Conservation (phyloP, 2,888 invertebrate genomes). For the Calameuta filiformis region DNA sequence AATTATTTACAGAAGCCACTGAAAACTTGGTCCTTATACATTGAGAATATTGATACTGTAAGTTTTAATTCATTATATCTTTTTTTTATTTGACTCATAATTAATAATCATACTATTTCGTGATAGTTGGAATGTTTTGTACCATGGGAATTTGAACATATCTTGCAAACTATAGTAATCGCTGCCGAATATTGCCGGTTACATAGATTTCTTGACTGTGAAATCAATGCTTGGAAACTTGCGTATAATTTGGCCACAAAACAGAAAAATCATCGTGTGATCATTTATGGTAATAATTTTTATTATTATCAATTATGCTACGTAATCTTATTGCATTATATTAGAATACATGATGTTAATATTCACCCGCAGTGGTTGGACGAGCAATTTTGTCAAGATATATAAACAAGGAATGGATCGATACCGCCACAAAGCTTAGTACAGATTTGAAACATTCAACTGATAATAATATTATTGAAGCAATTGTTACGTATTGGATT, state of each 20-base stretch:
- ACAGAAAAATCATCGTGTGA: constrained; percentile 36
- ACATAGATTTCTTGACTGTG: constrained; percentile 48
- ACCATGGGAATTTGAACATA: constrained; percentile 7
- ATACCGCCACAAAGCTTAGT: constrained; percentile 32
- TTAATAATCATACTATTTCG: background rate
- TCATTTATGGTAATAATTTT: constrained; percentile 45
- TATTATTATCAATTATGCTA: background rate
- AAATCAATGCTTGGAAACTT: constrained; percentile 51
- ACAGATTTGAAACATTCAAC: constrained; percentile 29
- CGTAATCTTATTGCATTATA: constrained; percentile 3
- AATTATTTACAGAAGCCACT: constrained; percentile 35
- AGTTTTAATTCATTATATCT: constrained; percentile 24
- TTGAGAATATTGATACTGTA: constrained; percentile 37
- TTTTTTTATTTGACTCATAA: constrained; percentile 2
- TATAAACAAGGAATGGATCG: constrained; percentile 51
- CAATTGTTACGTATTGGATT: constrained; percentile 49
- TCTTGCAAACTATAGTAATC: constrained; percentile 44
- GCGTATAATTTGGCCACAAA: constrained; percentile 47
- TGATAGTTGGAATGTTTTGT: background rate
- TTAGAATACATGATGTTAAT: background rate
- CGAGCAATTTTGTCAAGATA: constrained; percentile 46
- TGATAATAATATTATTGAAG: constrained; percentile 27
- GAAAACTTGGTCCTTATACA: constrained; percentile 44
- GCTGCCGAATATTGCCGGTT: constrained; percentile 56
- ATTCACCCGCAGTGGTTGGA: constrained; percentile 42